Conservation (phyloP, 1,140 invertebrate species). For the Belonocnema kinseyi region DNA sequence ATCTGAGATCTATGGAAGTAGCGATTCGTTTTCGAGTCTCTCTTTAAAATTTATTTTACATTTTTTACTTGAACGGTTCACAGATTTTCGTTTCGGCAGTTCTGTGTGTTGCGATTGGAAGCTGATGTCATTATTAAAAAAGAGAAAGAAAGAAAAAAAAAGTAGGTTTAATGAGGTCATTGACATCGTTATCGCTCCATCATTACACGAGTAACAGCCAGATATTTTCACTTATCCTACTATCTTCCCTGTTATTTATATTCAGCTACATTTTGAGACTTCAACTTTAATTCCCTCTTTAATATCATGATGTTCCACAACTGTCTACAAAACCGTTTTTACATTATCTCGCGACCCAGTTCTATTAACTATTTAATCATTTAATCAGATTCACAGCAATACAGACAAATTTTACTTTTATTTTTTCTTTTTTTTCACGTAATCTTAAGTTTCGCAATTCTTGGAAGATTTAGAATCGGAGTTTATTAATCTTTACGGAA, state of each 20-base stretch:
- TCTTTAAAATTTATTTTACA: neutral
- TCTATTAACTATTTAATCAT: neutral
- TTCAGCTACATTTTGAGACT: slow-evolving; percentile 35
- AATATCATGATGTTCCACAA: neutral
- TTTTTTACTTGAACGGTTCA: neutral
- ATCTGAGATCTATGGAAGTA: slow-evolving; percentile 7
- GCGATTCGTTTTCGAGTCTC: neutral
- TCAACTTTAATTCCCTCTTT: neutral
- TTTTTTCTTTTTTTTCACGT: too few relatives aligned
- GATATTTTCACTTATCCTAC: slow-evolving; percentile 44
- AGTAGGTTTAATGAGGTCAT: too few relatives aligned
- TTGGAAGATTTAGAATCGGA: too few relatives aligned
- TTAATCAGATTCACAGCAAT: neutral
- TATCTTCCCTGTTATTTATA: slow-evolving; percentile 35
- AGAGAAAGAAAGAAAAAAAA: neutral
- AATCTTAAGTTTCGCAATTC: too few relatives aligned
- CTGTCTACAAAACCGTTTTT: neutral
- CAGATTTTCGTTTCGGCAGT: neutral
- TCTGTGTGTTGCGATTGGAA: neutral
- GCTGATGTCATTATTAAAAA: neutral
- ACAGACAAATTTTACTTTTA: too few relatives aligned
- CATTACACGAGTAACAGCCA: slow-evolving; percentile 38
- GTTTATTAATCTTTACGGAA: too few relatives aligned
- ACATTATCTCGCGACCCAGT: neutral
- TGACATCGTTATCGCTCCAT: slow-evolving; percentile 12